A percentile compares a stretch with the other conserved stretches of the same genome.
phyloP scores from a whole-genome alignment of 2,113 vertebrate genomes.

The Petrocephalus microphthalmus region DNA sequence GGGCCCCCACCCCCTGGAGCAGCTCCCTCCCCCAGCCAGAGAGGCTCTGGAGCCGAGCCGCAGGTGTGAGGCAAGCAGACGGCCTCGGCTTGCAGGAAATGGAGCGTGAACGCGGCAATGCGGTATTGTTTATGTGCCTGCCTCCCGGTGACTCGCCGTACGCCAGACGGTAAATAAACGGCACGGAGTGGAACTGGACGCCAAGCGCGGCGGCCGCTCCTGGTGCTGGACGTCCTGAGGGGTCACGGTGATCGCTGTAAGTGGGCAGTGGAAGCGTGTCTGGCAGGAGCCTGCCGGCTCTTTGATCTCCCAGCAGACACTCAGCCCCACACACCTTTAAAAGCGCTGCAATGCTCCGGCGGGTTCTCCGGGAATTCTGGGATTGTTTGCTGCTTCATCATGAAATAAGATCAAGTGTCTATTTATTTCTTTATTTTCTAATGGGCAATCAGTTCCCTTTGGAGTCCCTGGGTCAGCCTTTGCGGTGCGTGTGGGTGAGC shows the following conservation, averaged over 20 bases:
- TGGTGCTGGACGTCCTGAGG: conserved; percentile 48
- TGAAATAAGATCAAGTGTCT: conserved; percentile 2
- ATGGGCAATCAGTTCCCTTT: background rate
- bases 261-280: conserved; percentile 49
- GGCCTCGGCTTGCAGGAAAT: background rate
- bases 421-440: conserved; percentile 7
- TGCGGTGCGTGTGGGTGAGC: background rate
- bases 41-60: background rate
- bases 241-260: conserved; percentile 55
- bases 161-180: background rate
- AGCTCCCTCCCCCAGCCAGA: background rate
- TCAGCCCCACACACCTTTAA: conserved; percentile 28
- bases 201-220: conserved; percentile 35
- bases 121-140: background rate
- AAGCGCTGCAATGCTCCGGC: background rate
- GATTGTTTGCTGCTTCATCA: background rate
- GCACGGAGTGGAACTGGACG: conserved; percentile 10
- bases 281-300: conserved; percentile 34
- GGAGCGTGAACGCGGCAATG: background rate
- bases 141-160: background rate
- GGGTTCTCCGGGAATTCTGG: background rate
- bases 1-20: background rate
- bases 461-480: background rate
- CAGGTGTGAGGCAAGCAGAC: conserved; percentile 1
- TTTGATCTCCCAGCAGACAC: conserved; percentile 49